phyloP scores from a whole-genome alignment of 2,797 vertebrate genomes.

The Hoplostethus mediterraneus region DNA sequence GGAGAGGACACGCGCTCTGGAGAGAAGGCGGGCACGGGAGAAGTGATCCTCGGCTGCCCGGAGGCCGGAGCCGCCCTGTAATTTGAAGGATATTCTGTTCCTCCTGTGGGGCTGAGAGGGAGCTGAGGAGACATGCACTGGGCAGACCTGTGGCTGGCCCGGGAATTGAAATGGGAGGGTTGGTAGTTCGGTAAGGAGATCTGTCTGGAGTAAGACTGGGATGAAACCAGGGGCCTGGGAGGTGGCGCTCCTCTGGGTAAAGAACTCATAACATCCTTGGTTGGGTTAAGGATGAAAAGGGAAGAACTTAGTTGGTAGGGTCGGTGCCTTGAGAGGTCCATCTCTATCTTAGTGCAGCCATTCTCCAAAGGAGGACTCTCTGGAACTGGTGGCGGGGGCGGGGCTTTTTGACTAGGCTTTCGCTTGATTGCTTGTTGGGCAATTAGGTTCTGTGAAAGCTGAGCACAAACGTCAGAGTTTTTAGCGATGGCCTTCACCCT shows the following conservation, averaged over 20 bases:
- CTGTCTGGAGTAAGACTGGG: conserved; percentile 80
- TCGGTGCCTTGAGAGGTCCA: conserved; percentile 91
- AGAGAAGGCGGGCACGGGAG: conserved; percentile 78
- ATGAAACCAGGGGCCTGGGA: conserved; percentile 80
- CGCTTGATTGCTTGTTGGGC: conserved; percentile 82
- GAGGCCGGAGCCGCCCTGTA: conserved; percentile 43
- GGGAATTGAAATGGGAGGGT: conserved; percentile 79
- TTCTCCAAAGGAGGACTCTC: conserved; percentile 85
- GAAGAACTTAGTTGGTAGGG: conserved; percentile 94
- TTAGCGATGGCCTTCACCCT: conserved; percentile 89
- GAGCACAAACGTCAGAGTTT: conserved; percentile 84
- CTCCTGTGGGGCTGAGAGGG: conserved; percentile 61
- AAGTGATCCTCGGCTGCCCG: conserved; percentile 79
- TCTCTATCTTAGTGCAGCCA: conserved; percentile 89
- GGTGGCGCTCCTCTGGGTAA: conserved; percentile 87
- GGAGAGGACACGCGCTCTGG: conserved; percentile 87
- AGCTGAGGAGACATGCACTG: conserved; percentile 80
- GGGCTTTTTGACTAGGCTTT: conserved; percentile 68
- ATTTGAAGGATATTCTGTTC: conserved; percentile 56
- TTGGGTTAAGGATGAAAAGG: conserved; percentile 92
- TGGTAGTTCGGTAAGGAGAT: conserved; percentile 83
- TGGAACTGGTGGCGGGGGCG: conserved; percentile 63
- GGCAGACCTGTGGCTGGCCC: conserved; percentile 54
- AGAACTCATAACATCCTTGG: conserved; percentile 85
- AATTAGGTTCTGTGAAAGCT: conserved; percentile 85